Percentiles rank a stretch among this genome's conserved stretches.
phyloP scores from a whole-genome alignment of 1,140 invertebrate species.

The Calephelis virginiensis region DNA sequence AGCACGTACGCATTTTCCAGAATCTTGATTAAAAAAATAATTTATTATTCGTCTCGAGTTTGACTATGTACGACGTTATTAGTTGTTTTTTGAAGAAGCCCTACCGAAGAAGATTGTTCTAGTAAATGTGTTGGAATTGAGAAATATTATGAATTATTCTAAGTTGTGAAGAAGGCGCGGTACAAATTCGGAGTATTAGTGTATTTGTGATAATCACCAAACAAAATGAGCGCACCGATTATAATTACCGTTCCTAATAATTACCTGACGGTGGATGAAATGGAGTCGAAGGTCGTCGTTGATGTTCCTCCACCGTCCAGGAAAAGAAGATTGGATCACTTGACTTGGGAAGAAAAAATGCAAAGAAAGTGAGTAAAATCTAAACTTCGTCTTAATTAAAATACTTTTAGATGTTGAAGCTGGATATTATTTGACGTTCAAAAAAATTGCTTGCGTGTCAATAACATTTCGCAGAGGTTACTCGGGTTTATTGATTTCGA shows the following conservation, averaged over 20 bases:
- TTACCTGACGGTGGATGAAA: constrained; percentile 77
- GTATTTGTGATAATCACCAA: constrained; percentile 30
- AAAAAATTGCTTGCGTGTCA: constrained; percentile 41
- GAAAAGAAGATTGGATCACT: constrained; percentile 87
- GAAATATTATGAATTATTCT: constrained; percentile 33
- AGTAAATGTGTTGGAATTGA: constrained; percentile 40
- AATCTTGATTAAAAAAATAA: constrained; percentile 33
- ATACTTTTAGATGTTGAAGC: too few relatives aligned
- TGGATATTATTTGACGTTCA: too few relatives aligned
- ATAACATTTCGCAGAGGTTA: constrained; percentile 19
- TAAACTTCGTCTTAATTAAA: not conserved
- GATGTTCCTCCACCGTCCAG: constrained; percentile 72
- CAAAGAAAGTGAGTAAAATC: constrained; percentile 86
- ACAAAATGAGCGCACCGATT: constrained; percentile 72
- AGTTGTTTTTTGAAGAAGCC: constrained; percentile 44
- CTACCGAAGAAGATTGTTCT: constrained; percentile 51
- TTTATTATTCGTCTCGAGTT: constrained; percentile 51
- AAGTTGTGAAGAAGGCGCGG: constrained; percentile 31
- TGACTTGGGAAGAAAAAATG: constrained; percentile 90
- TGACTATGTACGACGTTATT: constrained; percentile 66
- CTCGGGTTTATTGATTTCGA: not conserved
- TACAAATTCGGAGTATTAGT: constrained; percentile 45
- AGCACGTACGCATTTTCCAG: constrained; percentile 67
- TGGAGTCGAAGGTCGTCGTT: constrained; percentile 68
- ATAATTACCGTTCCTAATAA: constrained; percentile 78